A percentile compares a stretch with the other conserved stretches of the same genome.
Evolutionary conservation across 2,797 vertebrate genomes (phyloP).

Genomic region (Synaphobranchus kaupii): DNA sequence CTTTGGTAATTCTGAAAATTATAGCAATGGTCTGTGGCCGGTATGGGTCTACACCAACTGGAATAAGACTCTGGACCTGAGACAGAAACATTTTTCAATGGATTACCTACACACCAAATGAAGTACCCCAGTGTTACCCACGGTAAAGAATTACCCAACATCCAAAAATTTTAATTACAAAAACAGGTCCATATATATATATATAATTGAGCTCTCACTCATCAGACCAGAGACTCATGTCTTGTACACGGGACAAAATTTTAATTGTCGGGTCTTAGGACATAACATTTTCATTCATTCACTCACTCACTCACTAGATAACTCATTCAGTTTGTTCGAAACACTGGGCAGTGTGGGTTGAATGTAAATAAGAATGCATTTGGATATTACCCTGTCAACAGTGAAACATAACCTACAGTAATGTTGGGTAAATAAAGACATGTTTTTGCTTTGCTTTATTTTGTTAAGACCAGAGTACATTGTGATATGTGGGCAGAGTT

Average conservation of each 20-base stretch:
- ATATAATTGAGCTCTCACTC: neutral
- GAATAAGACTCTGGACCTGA: neutral
- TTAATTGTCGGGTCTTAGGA: too few relatives aligned
- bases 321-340: neutral
- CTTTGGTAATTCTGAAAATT: neutral
- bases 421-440: neutral
- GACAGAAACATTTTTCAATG: neutral
- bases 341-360: neutral
- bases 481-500: neutral
- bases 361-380: neutral
- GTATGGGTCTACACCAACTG: too few relatives aligned
- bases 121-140: neutral
- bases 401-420: neutral
- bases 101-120: neutral
- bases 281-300: too few relatives aligned
- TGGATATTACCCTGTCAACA: neutral
- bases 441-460: neutral
- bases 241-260: neutral
- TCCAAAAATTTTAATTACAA: neutral
- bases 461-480: neutral
- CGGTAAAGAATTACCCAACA: neutral
- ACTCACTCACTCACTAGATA: too few relatives aligned
- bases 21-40: too few relatives aligned
- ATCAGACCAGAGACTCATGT: neutral
- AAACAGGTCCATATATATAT: neutral